phyloP scores from a whole-genome alignment of 2,797 vertebrate species.

The Rhinichthys osculus region DNA sequence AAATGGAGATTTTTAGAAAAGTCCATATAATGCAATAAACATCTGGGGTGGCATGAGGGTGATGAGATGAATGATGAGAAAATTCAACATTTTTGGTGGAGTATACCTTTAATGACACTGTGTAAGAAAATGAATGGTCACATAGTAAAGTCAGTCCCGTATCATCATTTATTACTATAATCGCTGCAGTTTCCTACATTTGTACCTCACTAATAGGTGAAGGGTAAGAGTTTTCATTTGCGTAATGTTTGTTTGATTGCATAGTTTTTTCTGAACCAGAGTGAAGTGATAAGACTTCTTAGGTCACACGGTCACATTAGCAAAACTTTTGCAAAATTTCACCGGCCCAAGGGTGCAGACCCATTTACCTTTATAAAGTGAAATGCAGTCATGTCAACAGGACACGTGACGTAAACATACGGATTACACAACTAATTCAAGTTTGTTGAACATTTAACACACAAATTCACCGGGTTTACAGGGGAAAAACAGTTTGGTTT shows the following conservation, averaged over 20 bases:
- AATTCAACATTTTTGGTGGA: neutral
- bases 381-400: neutral
- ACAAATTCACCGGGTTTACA: neutral
- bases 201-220: neutral
- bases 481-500: neutral
- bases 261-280: neutral
- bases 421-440: neutral
- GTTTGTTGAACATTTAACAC: neutral
- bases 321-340: too few relatives aligned
- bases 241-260: neutral
- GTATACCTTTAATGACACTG: neutral
- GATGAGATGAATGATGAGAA: neutral
- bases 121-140: neutral
- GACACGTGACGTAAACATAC: neutral
- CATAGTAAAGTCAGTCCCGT: neutral
- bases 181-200: neutral
- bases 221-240: neutral
- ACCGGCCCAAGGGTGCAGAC: too few relatives aligned
- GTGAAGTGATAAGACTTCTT: neutral
- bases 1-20: neutral
- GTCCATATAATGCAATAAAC: neutral
- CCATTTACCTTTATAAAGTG: too few relatives aligned
- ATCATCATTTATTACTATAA: neutral
- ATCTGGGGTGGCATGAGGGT: neutral
- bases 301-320: too few relatives aligned